phyloP scores from a whole-genome alignment of 2,888 invertebrate species.

The Papilio elwesi region DNA sequence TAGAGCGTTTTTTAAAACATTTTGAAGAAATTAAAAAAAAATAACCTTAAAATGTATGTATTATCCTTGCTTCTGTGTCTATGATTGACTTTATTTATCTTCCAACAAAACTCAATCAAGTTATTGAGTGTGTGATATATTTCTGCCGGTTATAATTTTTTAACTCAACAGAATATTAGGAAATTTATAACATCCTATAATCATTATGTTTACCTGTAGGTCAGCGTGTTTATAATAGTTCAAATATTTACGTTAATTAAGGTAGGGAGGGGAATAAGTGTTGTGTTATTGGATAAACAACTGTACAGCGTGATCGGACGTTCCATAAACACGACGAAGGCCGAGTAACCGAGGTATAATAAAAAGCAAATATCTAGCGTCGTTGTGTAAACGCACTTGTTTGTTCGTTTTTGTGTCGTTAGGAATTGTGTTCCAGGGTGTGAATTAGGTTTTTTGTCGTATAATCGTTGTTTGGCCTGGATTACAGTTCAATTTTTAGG shows the following conservation, averaged over 20 bases:
- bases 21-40: too few species aligned
- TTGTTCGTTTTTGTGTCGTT: slow-evolving; percentile 23
- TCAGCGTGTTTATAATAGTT: slow-evolving; percentile 31
- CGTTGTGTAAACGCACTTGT: slow-evolving; percentile 8
- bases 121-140: too few species aligned
- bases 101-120: too few species aligned
- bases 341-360: slow-evolving; percentile 1
- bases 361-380: slow-evolving; percentile 21
- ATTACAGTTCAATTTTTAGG: neutral
- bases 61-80: too few species aligned
- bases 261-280: slow-evolving; percentile 17
- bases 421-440: neutral
- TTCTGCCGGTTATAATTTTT: too few species aligned
- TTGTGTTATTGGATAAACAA: slow-evolving; percentile 35
- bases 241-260: slow-evolving; percentile 38
- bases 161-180: neutral
- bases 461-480: neutral
- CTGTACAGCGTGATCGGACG: neutral
- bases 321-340: slow-evolving; percentile 32
- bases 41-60: too few species aligned
- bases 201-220: slow-evolving; percentile 20
- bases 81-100: too few species aligned
- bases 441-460: neutral
- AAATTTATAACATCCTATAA: neutral
- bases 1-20: too few species aligned